A percentile compares a stretch with the other conserved stretches of the same genome.
phyloP scores from a whole-genome alignment of 2,113 vertebrate species.

The Thinocorus orbignyianus region DNA sequence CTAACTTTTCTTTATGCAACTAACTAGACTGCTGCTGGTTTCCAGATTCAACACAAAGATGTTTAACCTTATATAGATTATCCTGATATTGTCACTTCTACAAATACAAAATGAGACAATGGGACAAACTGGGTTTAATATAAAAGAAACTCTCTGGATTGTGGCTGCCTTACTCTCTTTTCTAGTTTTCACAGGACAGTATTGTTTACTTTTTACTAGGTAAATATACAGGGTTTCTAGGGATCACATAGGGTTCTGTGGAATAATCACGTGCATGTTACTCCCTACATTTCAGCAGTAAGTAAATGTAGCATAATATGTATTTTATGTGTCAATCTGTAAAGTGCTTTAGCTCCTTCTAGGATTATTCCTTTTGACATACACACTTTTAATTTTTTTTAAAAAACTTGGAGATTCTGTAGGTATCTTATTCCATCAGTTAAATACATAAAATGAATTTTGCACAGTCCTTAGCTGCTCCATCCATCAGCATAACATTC shows the following conservation, averaged over 20 bases:
- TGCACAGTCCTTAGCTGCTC: not conserved
- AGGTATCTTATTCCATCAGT: not conserved
- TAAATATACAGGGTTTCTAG: not conserved
- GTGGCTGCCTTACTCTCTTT: not conserved
- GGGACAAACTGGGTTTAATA: accelerated
- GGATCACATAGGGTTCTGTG: not conserved
- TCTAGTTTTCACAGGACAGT: not conserved
- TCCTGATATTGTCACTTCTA: not conserved
- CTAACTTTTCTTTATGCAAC: not conserved
- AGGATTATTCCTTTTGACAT: not conserved
- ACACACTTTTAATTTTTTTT: not conserved
- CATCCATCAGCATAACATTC: not conserved
- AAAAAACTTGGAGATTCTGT: not conserved
- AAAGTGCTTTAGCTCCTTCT: not conserved
- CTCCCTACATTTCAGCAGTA: not conserved
- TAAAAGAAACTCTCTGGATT: not conserved
- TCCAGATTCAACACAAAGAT: not conserved
- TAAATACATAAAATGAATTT: not conserved
- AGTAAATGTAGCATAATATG: not conserved
- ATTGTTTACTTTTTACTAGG: not conserved
- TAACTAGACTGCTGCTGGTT: not conserved
- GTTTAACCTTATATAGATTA: not conserved
- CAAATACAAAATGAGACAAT: not conserved
- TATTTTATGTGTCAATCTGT: not conserved
- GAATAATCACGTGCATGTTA: not conserved